Conservation (phyloP, 2,888 invertebrate genomes). For the Phyto melanocephala region DNA sequence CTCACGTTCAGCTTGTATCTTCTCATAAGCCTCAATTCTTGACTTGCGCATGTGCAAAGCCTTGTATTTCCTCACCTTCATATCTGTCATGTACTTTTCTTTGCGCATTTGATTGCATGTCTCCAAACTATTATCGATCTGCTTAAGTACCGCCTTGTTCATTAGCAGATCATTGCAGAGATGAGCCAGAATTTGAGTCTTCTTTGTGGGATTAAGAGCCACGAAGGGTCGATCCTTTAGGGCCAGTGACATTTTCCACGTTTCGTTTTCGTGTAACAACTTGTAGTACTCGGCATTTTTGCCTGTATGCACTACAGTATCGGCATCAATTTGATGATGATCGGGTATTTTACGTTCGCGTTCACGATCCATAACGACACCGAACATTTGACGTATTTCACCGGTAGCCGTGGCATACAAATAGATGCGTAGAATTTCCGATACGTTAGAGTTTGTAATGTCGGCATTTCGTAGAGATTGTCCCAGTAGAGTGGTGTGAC, state of each 20-base stretch:
- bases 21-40: conserved; percentile 86
- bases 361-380: conserved; percentile 90
- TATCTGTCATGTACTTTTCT: conserved; percentile 95
- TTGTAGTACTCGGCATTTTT: conserved; percentile 91
- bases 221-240: conserved; percentile 92
- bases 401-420: conserved; percentile 93
- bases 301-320: conserved; percentile 83
- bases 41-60: conserved; percentile 86
- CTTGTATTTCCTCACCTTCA: conserved; percentile 93
- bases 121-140: conserved; percentile 93
- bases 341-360: conserved; percentile 89
- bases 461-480: conserved; percentile 94
- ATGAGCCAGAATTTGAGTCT: conserved; percentile 93
- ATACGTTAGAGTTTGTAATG: conserved; percentile 93
- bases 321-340: conserved; percentile 88
- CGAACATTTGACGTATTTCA: conserved; percentile 88
- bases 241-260: conserved; percentile 89
- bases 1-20: conserved; percentile 77
- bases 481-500: conserved; percentile 93
- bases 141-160: conserved; percentile 93
- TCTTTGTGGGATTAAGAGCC: conserved; percentile 90
- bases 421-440: conserved; percentile 94
- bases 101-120: conserved; percentile 91
- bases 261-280: conserved; percentile 86
- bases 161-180: conserved; percentile 96